phyloP scores from a whole-genome alignment of 2,797 vertebrate genomes.

The Takifugu rubripes region DNA sequence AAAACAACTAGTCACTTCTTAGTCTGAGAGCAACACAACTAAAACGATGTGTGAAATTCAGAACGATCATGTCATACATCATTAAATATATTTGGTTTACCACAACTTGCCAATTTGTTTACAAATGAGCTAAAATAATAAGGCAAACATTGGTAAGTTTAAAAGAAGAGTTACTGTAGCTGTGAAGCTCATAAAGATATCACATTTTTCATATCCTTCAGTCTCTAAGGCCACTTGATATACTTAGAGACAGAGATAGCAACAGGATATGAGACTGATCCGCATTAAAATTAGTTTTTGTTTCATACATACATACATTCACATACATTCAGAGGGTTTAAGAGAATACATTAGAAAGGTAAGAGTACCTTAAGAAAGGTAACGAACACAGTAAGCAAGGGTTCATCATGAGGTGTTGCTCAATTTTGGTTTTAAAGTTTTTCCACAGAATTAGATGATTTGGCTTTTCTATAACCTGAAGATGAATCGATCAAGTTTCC shows the following conservation, averaged over 20 bases:
- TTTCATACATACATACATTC: constrained; percentile 40
- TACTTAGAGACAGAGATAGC: background rate
- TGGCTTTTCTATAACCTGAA: too few relatives aligned
- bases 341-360: constrained; percentile 41
- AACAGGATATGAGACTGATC: constrained; percentile 11
- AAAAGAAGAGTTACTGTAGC: too few relatives aligned
- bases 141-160: too few relatives aligned
- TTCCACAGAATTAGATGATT: too few relatives aligned
- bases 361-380: constrained; percentile 42
- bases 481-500: too few relatives aligned
- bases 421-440: constrained; percentile 35
- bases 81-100: too few relatives aligned
- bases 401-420: constrained; percentile 29
- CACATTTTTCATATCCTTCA: too few relatives aligned
- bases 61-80: too few relatives aligned
- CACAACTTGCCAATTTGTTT: too few relatives aligned
- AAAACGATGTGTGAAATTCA: background rate
- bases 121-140: too few relatives aligned
- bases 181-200: too few relatives aligned
- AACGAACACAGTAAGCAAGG: constrained; percentile 32
- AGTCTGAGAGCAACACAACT: background rate
- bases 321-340: constrained; percentile 23
- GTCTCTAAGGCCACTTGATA: too few relatives aligned
- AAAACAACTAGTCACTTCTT: background rate
- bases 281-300: constrained; percentile 41